Evolutionary conservation across 2,888 invertebrate species (phyloP).

Genomic region (Ornithoptera priamus): DNA sequence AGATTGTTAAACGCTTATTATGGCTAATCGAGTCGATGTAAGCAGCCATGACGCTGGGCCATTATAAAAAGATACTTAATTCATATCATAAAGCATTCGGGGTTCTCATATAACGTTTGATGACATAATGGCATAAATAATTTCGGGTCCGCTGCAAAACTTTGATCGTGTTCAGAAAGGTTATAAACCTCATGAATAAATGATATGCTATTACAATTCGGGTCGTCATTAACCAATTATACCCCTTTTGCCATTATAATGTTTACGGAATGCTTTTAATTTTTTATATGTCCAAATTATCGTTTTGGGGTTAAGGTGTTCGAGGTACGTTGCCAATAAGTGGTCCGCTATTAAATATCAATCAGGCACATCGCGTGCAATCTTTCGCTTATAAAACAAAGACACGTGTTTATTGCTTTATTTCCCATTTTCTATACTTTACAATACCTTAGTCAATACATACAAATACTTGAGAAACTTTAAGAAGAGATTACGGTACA

Average conservation of each 20-base stretch:
- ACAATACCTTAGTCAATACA: not conserved
- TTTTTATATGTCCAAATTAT: slow-evolving; percentile 76
- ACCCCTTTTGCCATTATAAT: slow-evolving; percentile 72
- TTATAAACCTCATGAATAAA: slow-evolving; percentile 69
- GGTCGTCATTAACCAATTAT: slow-evolving; percentile 77
- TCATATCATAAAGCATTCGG: slow-evolving; percentile 69
- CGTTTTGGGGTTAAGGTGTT: slow-evolving; percentile 62
- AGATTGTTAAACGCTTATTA: slow-evolving; percentile 66
- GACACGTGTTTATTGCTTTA: slow-evolving; percentile 6
- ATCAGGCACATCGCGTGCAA: slow-evolving; percentile 49
- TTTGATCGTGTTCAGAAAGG: slow-evolving; percentile 58
- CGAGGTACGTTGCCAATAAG: slow-evolving; percentile 54
- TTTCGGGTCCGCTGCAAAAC: slow-evolving; percentile 64
- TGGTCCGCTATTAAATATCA: slow-evolving; percentile 72
- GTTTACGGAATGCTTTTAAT: slow-evolving; percentile 78
- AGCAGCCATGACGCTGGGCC: slow-evolving; percentile 60
- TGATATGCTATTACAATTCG: slow-evolving; percentile 74
- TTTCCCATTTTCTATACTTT: slow-evolving; percentile 1
- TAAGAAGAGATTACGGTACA: too few species aligned
- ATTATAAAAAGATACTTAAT: slow-evolving; percentile 69
- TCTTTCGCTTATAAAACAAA: slow-evolving; percentile 33
- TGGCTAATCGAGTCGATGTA: slow-evolving; percentile 63
- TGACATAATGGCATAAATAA: slow-evolving; percentile 76
- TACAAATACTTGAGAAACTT: not conserved
- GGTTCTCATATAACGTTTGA: slow-evolving; percentile 72